These are phyloP conservation scores for Mola mola DNA, from an alignment of 2,113 vertebrate species.

Conservation along the genomic window DNA sequence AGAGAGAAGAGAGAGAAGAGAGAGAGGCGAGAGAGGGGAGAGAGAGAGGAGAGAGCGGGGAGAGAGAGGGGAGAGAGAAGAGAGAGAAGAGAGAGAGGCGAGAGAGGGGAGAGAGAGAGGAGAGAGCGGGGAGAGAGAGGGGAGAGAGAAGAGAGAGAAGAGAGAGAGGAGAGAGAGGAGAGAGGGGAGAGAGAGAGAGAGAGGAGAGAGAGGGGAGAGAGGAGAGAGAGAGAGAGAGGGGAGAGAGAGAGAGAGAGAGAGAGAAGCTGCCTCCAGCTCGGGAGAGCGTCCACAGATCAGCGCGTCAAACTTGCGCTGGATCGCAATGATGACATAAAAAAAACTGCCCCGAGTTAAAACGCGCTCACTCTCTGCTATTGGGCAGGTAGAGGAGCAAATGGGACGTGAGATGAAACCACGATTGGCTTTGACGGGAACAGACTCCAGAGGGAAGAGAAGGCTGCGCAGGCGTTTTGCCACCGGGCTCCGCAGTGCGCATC, in stretches of 20 bases:
- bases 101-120: conserved; percentile 6
- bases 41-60: too few species aligned
- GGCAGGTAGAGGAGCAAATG: conserved; percentile 86
- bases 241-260: background rate
- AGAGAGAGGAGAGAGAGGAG: too few species aligned
- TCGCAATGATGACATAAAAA: conserved; percentile 87
- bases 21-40: too few species aligned
- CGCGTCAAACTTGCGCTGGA: conserved; percentile 82
- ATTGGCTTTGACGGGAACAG: conserved; percentile 65
- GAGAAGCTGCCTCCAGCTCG: conserved; percentile 27
- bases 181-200: background rate
- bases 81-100: background rate
- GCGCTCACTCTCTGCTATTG: conserved; percentile 85
- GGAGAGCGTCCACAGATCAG: conserved; percentile 51
- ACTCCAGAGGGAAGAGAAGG: conserved; percentile 47
- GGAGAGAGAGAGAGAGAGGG: background rate
- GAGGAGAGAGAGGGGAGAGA: background rate
- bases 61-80: background rate
- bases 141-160: too few species aligned
- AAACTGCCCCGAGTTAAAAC: conserved; percentile 85
- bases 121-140: too few species aligned
- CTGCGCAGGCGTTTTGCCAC: conserved; percentile 67
- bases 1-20: too few species aligned
- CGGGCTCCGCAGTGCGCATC: conserved; percentile 49
- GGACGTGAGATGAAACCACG: conserved; percentile 78